Conservation (phyloP, 2,797 vertebrate genomes). For the Macropus fuliginosus region DNA sequence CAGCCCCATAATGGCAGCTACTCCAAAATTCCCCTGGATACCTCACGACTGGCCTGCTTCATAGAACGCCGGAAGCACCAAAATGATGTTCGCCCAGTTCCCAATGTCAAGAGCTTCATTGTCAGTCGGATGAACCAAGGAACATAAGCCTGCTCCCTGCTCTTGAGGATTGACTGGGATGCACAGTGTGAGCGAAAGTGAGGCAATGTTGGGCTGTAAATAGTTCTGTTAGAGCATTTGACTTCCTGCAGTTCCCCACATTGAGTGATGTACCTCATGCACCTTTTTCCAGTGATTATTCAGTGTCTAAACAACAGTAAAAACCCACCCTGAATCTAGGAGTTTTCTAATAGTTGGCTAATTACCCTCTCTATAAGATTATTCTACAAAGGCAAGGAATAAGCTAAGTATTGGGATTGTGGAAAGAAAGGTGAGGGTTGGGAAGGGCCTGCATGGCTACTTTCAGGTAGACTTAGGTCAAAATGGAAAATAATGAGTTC, state of each 20-base stretch:
- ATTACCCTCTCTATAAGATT: not conserved
- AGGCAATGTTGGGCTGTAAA: slow-evolving; percentile 75
- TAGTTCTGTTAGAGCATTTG: slow-evolving; percentile 53
- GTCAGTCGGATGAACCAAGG: slow-evolving; percentile 88
- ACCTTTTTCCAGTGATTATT: not conserved
- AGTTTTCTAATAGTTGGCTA: not conserved
- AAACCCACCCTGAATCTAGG: slow-evolving; percentile 51
- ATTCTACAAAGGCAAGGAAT: slow-evolving; percentile 48
- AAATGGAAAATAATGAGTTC: slow-evolving; percentile 65
- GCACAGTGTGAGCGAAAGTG: slow-evolving; percentile 65
- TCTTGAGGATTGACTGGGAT: slow-evolving; percentile 38
- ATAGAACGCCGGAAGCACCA: slow-evolving; percentile 95
- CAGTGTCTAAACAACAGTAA: slow-evolving; percentile 53
- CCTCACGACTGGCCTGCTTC: slow-evolving; percentile 92
- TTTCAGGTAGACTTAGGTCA: slow-evolving; percentile 45
- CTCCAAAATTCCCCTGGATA: slow-evolving; percentile 93
- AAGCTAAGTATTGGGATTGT: not conserved
- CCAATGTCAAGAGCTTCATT: slow-evolving; percentile 94
- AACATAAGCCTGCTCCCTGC: slow-evolving; percentile 74
- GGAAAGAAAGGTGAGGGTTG: slow-evolving; percentile 42
- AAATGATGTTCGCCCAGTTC: slow-evolving; percentile 92
- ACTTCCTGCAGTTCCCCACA: slow-evolving; percentile 61
- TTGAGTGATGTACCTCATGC: slow-evolving; percentile 56
- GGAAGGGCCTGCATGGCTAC: not conserved
- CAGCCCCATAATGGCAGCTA: slow-evolving; percentile 92